These are phyloP conservation scores for Hypomecis atomaria DNA, from an alignment of 2,888 invertebrate species.

Conservation along the genomic window DNA sequence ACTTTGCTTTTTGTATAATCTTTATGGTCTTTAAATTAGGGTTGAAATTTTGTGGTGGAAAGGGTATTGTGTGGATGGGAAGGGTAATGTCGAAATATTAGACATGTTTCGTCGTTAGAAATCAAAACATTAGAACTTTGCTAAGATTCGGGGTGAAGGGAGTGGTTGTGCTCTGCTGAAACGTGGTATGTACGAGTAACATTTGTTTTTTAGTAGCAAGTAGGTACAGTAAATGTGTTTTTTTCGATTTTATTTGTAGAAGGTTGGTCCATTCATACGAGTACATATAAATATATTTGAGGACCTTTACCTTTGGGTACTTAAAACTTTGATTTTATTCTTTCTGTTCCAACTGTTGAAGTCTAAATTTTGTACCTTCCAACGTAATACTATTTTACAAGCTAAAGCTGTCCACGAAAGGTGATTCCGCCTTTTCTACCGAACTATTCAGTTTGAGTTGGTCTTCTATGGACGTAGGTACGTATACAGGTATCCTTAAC, in stretches of 20 bases:
- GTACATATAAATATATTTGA: too few species aligned
- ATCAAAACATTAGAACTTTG: slow-evolving; percentile 72
- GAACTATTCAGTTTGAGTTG: too few species aligned
- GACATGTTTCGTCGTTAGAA: slow-evolving; percentile 77
- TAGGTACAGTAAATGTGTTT: background rate
- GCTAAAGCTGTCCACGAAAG: too few species aligned
- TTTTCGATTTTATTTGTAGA: background rate
- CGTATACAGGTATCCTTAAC: too few species aligned
- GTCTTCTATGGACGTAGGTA: too few species aligned
- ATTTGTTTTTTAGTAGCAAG: slow-evolving; percentile 25
- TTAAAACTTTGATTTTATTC: too few species aligned
- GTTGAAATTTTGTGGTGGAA: slow-evolving; percentile 32
- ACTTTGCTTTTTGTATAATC: slow-evolving; percentile 12
- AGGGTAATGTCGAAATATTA: slow-evolving; percentile 67
- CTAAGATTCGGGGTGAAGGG: slow-evolving; percentile 51
- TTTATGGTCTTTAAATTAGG: slow-evolving; percentile 40
- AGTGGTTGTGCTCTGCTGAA: slow-evolving; percentile 32
- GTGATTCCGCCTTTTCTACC: too few species aligned
- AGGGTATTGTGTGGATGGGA: slow-evolving; percentile 41
- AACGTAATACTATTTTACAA: too few species aligned
- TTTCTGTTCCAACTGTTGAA: too few species aligned
- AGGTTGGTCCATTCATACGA: too few species aligned
- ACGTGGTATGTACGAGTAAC: slow-evolving; percentile 51
- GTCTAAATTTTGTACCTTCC: too few species aligned
- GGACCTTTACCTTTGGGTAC: too few species aligned